phyloP scores from a whole-genome alignment of 2,113 vertebrate genomes.

The Cochlearius cochlearius region DNA sequence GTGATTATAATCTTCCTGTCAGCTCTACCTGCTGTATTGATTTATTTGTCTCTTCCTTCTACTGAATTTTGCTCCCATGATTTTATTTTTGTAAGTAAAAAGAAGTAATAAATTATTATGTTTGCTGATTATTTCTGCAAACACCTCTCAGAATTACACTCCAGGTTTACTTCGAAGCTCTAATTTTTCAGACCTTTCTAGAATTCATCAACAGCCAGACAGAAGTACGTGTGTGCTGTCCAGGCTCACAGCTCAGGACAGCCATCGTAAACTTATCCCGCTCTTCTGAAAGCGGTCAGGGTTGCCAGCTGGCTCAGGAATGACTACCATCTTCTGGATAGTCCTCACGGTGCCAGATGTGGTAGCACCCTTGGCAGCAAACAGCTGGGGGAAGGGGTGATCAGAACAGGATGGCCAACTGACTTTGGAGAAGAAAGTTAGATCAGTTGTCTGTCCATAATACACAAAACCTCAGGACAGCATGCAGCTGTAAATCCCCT shows the following conservation, averaged over 20 bases:
- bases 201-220: background rate
- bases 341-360: background rate
- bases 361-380: background rate
- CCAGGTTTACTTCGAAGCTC: background rate
- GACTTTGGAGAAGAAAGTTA: background rate
- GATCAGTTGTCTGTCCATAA: background rate
- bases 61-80: background rate
- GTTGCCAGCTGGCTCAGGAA: background rate
- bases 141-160: background rate
- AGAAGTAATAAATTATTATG: background rate
- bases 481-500: background rate
- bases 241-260: background rate
- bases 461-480: background rate
- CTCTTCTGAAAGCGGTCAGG: background rate
- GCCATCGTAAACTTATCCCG: background rate
- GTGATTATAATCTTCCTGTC: background rate
- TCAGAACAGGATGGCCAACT: background rate
- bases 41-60: background rate
- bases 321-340: background rate
- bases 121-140: background rate
- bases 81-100: background rate
- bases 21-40: background rate
- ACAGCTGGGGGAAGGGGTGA: accelerated
- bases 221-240: accelerated
- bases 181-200: background rate